Evolutionary conservation across 2,113 vertebrate species (phyloP).

Genomic region (Chloropsis hardwickii): DNA sequence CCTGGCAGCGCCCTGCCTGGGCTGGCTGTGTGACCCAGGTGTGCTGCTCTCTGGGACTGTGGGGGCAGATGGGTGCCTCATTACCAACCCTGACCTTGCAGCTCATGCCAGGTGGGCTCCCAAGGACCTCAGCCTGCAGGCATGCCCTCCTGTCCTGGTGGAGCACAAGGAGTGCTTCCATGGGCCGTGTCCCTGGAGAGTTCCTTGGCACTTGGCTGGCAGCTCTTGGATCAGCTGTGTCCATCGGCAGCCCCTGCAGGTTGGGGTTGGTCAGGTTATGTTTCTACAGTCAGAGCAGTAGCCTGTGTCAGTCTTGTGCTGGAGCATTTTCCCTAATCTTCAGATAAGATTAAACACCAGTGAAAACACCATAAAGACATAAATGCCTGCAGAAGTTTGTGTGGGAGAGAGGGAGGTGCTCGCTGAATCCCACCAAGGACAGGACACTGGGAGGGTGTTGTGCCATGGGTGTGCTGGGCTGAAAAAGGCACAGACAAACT

Average conservation of each 20-base stretch:
- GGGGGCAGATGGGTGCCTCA: not conserved
- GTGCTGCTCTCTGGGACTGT: not conserved
- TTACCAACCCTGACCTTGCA: not conserved
- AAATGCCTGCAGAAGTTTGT: not conserved
- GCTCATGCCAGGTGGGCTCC: not conserved
- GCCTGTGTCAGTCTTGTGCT: not conserved
- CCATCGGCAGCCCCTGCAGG: not conserved
- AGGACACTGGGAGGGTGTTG: not conserved
- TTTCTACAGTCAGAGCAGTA: not conserved
- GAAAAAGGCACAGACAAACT: not conserved
- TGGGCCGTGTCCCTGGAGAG: not conserved
- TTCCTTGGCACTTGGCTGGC: not conserved
- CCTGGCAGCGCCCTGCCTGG: no score
- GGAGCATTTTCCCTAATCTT: not conserved
- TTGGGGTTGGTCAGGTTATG: not conserved
- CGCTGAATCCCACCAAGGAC: not conserved
- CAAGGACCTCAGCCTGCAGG: rapidly evolving
- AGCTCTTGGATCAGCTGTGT: not conserved
- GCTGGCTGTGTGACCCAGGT: not conserved
- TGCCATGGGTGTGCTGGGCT: not conserved
- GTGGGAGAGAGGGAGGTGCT: not conserved
- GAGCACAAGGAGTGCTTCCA: not conserved
- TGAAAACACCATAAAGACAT: not conserved
- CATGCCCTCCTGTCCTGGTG: not conserved
- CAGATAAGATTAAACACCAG: conserved; percentile 35